phyloP scores from a whole-genome alignment of 2,888 invertebrate genomes.

The Smittia sp. region DNA sequence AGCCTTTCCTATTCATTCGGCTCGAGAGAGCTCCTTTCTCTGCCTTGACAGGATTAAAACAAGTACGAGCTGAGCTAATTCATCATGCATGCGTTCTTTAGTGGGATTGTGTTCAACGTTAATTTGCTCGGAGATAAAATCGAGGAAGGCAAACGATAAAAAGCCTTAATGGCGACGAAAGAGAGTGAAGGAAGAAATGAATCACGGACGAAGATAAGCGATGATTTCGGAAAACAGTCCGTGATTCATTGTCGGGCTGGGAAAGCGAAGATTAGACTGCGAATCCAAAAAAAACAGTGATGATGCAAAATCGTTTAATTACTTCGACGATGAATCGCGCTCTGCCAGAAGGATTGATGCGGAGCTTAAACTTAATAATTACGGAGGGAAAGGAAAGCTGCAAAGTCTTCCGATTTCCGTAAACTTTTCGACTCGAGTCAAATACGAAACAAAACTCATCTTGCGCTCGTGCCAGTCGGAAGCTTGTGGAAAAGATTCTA shows the following conservation, averaged over 20 bases:
- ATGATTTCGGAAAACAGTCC: background rate
- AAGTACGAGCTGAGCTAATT: background rate
- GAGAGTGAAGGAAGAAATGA: background rate
- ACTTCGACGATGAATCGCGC: too few relatives aligned
- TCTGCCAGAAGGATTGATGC: background rate
- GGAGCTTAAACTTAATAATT: background rate
- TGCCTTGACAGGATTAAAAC: conserved; percentile 12
- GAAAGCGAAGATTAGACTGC: background rate
- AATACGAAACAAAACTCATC: background rate
- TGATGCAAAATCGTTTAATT: background rate
- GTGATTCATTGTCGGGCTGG: background rate
- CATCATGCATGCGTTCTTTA: background rate
- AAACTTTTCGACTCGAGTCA: background rate
- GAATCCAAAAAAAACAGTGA: background rate
- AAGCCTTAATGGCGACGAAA: background rate
- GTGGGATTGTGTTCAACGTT: background rate
- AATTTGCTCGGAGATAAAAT: background rate
- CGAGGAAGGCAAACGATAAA: background rate
- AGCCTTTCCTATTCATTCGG: background rate
- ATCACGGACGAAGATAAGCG: background rate
- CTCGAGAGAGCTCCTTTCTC: background rate
- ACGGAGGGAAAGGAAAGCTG: background rate
- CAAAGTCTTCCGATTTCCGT: background rate
- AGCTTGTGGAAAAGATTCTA: background rate
- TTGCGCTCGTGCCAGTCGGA: background rate